Percentiles rank a stretch among this genome's conserved stretches.
These are phyloP conservation scores for Aromia moschata DNA, from an alignment of 2,888 invertebrate species.

Conservation along the genomic window DNA sequence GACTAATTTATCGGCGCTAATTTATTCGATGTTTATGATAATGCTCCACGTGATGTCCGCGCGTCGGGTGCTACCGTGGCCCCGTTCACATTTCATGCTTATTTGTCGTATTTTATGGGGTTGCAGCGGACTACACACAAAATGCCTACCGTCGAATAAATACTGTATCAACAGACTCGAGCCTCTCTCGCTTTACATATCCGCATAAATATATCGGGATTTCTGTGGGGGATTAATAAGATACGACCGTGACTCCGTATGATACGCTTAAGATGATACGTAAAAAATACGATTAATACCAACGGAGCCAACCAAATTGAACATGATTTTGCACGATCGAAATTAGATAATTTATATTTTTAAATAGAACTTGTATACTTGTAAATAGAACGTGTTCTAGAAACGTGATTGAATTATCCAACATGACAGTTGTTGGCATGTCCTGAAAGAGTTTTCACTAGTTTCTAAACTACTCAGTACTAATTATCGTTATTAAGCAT, in stretches of 20 bases:
- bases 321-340: not conserved
- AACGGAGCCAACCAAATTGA: not conserved
- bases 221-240: slow-evolving; percentile 32
- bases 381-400: too few species aligned
- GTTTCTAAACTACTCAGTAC: too few species aligned
- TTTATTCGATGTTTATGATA: slow-evolving; percentile 62
- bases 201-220: slow-evolving; percentile 34
- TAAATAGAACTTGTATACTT: too few species aligned
- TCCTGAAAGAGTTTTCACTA: too few species aligned
- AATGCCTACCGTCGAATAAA: slow-evolving; percentile 47
- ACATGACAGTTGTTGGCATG: too few species aligned
- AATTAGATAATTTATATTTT: too few species aligned
- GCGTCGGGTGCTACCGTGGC: slow-evolving; percentile 49
- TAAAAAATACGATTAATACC: slow-evolving; percentile 37
- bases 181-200: slow-evolving; percentile 42
- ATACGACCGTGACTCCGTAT: slow-evolving; percentile 30
- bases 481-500: too few species aligned
- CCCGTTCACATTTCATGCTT: slow-evolving; percentile 48
- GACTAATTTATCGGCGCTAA: slow-evolving; percentile 61
- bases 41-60: slow-evolving; percentile 54
- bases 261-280: slow-evolving; percentile 40
- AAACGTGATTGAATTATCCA: too few species aligned
- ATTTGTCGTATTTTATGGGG: slow-evolving; percentile 52
- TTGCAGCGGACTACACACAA: slow-evolving; percentile 42
- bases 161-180: slow-evolving; percentile 47